Evolutionary conservation across 2,797 vertebrate species (phyloP).

Genomic region (Hipposideros larvatus): DNA sequence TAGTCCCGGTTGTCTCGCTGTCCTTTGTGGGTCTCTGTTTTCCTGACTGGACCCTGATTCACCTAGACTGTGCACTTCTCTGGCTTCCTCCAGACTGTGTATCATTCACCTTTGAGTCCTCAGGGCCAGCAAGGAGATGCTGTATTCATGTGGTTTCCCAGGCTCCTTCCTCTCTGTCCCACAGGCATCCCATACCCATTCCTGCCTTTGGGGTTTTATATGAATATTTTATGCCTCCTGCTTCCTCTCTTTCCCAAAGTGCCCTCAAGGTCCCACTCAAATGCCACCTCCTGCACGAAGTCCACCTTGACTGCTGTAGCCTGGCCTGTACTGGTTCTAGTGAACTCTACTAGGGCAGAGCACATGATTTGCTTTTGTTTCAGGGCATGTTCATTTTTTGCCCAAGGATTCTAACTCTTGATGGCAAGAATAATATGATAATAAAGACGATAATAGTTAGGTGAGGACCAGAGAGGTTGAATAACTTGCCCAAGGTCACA

Average conservation of each 20-base stretch:
- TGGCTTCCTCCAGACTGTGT: neutral
- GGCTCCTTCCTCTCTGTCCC: neutral
- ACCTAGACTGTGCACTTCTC: neutral
- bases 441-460: neutral
- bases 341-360: neutral
- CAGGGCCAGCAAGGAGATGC: neutral
- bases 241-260: neutral
- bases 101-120: neutral
- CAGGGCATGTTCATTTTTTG: neutral
- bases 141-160: accelerated
- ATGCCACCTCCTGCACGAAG: neutral
- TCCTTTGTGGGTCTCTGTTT: neutral
- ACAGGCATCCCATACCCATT: neutral
- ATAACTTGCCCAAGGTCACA: neutral
- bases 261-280: neutral
- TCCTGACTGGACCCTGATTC: neutral
- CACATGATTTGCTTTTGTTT: neutral
- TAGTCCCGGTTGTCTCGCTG: neutral
- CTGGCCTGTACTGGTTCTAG: neutral
- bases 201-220: neutral
- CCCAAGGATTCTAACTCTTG: neutral
- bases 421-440: neutral
- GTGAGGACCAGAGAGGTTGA: neutral
- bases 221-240: neutral
- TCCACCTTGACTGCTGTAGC: neutral